Conservation (phyloP, 2,888 invertebrate genomes). For the Aricia artaxerxes region DNA sequence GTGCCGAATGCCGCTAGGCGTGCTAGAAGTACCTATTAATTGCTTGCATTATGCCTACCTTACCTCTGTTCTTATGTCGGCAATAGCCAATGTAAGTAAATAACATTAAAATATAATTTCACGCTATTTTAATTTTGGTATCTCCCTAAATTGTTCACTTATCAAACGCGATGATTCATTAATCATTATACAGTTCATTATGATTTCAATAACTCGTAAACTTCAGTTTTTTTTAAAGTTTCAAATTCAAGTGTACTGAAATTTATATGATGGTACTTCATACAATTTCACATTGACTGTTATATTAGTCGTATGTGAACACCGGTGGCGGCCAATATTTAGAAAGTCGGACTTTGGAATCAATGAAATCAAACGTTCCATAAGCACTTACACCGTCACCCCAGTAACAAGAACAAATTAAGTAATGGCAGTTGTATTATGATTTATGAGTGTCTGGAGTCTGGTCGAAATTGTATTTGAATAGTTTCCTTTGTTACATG, state of each 20-base stretch:
- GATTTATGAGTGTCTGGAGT: background rate
- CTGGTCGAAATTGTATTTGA: background rate
- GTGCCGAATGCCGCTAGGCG: background rate
- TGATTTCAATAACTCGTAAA: background rate
- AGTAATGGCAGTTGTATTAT: background rate
- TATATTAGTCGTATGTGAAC: slow-evolving; percentile 4
- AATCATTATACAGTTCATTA: background rate
- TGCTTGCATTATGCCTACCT: background rate
- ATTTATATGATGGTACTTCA: background rate
- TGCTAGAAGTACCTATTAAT: background rate
- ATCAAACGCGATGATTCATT: background rate
- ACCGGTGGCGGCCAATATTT: slow-evolving; percentile 11
- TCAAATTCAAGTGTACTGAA: background rate
- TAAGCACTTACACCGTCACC: slow-evolving; percentile 14
- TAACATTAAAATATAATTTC: background rate
- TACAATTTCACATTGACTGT: background rate
- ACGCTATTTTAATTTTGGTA: background rate
- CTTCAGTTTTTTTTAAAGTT: background rate
- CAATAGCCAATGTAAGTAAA: background rate
- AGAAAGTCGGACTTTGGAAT: slow-evolving; percentile 28
- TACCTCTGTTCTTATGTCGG: background rate
- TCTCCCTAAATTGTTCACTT: background rate
- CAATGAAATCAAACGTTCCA: slow-evolving; percentile 22
- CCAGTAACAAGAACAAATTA: slow-evolving; percentile 1
- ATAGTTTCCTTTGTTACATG: background rate